These are phyloP conservation scores for Gambusia affinis DNA, from an alignment of 2,113 vertebrate species.

Conservation along the genomic window DNA sequence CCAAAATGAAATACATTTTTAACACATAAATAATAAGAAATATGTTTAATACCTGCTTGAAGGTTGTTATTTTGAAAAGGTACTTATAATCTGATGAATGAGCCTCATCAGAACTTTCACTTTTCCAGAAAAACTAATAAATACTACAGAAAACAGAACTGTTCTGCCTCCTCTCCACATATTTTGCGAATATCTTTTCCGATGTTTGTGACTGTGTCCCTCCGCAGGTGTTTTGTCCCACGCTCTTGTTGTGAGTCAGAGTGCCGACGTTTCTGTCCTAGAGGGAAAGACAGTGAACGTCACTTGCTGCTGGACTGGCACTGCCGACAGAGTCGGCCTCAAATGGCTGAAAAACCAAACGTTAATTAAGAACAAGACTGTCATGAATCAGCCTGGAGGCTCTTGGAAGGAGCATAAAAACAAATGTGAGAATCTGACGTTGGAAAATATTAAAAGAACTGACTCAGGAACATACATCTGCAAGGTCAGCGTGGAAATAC, in stretches of 20 bases:
- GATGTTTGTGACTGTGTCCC: background rate
- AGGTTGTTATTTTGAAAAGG: background rate
- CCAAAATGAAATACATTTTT: background rate
- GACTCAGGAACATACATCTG: constrained; percentile 48
- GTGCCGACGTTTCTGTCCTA: constrained; percentile 10
- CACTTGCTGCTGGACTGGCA: constrained; percentile 16
- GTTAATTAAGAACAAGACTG: accelerated
- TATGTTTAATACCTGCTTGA: background rate
- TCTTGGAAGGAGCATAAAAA: accelerated
- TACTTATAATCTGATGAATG: background rate
- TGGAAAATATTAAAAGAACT: background rate
- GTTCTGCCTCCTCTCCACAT: too few species aligned
- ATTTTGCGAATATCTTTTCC: too few species aligned
- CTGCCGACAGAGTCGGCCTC: accelerated
- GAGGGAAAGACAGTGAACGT: constrained; percentile 32
- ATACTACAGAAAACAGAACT: too few species aligned
- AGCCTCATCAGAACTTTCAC: too few species aligned
- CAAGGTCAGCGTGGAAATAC: background rate
- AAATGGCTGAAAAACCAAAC: constrained; percentile 16
- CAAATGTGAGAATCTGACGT: constrained; percentile 8
- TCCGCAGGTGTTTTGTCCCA: constrained; percentile 23
- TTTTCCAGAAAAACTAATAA: background rate
- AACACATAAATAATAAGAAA: background rate
- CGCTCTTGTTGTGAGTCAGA: constrained; percentile 16
- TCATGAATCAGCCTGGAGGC: accelerated